A percentile compares a stretch with the other conserved stretches of the same genome.
Conservation (phyloP, 2,113 vertebrate genomes). For the Procavia capensis region DNA sequence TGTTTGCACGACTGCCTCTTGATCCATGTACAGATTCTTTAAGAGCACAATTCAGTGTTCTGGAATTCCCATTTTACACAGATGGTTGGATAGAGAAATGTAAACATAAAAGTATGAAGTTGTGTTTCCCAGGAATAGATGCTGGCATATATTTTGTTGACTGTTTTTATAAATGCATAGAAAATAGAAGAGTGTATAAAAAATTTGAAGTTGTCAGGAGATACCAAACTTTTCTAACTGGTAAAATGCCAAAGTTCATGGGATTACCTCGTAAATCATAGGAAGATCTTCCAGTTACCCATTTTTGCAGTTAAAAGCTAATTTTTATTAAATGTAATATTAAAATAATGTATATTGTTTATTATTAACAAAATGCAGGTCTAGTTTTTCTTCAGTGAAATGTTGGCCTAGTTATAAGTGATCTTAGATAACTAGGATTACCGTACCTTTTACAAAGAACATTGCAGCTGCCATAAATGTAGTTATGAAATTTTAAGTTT, state of each 20-base stretch:
- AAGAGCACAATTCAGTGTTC: too few species aligned
- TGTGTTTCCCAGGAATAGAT: neutral
- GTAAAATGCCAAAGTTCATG: slow-evolving; percentile 9
- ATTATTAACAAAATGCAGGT: neutral
- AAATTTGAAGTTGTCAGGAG: neutral
- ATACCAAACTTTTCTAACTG: slow-evolving; percentile 9
- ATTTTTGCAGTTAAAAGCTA: slow-evolving; percentile 35
- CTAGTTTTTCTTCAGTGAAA: neutral
- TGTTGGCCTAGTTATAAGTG: neutral
- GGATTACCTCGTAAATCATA: neutral
- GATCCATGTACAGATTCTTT: too few species aligned
- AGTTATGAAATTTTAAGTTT: neutral
- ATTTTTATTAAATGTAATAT: neutral
- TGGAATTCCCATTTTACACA: too few species aligned
- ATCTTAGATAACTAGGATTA: neutral
- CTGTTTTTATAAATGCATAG: slow-evolving; percentile 6
- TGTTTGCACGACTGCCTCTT: too few species aligned
- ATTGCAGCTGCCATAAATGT: neutral
- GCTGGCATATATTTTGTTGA: neutral
- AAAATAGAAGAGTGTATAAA: neutral
- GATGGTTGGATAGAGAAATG: slow-evolving; percentile 28
- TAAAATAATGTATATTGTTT: neutral
- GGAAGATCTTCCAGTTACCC: neutral
- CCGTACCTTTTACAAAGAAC: neutral
- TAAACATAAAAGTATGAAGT: slow-evolving; percentile 2